phyloP scores from a whole-genome alignment of 1,140 invertebrate genomes.

The Araneus ventricosus region DNA sequence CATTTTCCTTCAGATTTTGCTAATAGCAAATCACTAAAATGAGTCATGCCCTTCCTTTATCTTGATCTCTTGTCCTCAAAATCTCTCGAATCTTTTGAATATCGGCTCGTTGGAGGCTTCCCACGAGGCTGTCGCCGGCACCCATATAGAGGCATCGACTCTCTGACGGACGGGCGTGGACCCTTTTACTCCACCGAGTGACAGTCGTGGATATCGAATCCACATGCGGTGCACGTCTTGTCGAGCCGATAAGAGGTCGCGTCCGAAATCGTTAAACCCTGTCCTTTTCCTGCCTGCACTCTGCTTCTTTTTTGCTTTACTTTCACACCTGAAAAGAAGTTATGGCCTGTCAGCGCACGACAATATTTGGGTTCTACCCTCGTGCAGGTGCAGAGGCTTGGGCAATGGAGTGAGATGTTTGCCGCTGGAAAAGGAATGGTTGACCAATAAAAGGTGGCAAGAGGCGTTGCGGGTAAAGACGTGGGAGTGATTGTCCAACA shows the following conservation, averaged over 20 bases:
- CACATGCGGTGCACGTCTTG: conserved; percentile 41
- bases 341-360: conserved; percentile 43
- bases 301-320: not conserved
- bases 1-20: too few relatives aligned
- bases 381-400: not conserved
- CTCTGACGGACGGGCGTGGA: conserved; percentile 19
- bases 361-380: not conserved
- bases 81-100: not conserved
- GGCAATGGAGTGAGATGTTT: not conserved
- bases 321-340: conserved; percentile 57
- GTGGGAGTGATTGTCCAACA: not conserved
- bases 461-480: not conserved
- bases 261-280: conserved; percentile 5
- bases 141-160: conserved; percentile 25
- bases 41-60: not conserved
- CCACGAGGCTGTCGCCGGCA: conserved; percentile 30
- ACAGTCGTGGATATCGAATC: not conserved
- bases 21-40: not conserved
- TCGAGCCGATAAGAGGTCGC: conserved; percentile 41
- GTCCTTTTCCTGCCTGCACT: not conserved
- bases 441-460: not conserved
- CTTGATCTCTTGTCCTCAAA: not conserved
- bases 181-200: not conserved
- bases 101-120: not conserved
- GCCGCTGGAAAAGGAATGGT: not conserved